phyloP scores from a whole-genome alignment of 2,888 invertebrate species.

The Leptopilina myrica region DNA sequence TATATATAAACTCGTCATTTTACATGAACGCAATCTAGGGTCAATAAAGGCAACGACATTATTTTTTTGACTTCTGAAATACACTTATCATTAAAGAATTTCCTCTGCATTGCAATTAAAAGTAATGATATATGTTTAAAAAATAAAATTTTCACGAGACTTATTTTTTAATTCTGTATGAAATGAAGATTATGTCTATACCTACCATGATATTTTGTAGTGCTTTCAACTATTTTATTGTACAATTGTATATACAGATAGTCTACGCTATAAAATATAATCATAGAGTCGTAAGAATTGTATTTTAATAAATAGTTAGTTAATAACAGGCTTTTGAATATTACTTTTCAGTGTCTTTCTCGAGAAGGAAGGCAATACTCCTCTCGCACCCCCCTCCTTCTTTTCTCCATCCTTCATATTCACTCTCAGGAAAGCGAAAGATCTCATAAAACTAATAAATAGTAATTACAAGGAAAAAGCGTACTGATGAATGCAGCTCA shows the following conservation, averaged over 20 bases:
- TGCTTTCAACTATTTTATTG: too few species aligned
- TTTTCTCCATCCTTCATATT: neutral
- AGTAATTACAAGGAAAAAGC: slow-evolving; percentile 12
- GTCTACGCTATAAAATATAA: neutral
- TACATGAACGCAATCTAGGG: too few species aligned
- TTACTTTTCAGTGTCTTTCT: slow-evolving; percentile 15
- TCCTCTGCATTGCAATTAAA: too few species aligned
- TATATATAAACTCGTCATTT: too few species aligned
- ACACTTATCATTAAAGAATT: too few species aligned
- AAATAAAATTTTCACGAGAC: too few species aligned
- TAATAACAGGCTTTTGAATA: slow-evolving; percentile 15
- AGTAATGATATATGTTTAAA: too few species aligned
- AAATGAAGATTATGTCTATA: neutral
- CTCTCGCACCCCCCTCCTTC: neutral
- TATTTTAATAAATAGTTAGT: slow-evolving; percentile 12
- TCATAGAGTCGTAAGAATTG: neutral
- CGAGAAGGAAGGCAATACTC: neutral
- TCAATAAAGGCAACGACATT: too few species aligned
- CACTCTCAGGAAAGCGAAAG: neutral
- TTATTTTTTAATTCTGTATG: too few species aligned
- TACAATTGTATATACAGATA: neutral
- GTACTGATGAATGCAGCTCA: slow-evolving; percentile 26
- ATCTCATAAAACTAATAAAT: slow-evolving; percentile 32
- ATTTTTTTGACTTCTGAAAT: too few species aligned
- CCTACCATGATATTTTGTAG: too few species aligned